These are phyloP conservation scores for Heterodera filipjevi DNA, from an alignment of 2,888 invertebrate species.

Conservation along the genomic window DNA sequence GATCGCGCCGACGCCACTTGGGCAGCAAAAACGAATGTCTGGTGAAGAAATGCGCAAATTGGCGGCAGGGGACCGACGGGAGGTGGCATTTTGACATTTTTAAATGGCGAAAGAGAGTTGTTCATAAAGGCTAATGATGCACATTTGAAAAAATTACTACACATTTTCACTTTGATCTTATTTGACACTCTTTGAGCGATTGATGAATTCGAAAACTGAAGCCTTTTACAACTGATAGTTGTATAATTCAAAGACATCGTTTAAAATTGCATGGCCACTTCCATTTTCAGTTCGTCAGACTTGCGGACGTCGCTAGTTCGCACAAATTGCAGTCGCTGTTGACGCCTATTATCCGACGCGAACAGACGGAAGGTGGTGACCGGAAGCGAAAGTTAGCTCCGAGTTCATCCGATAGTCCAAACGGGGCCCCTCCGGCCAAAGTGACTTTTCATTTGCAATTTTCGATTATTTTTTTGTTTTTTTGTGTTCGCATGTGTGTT, in stretches of 20 bases:
- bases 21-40: slow-evolving; percentile 26
- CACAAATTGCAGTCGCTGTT: slow-evolving; percentile 70
- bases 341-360: slow-evolving; percentile 34
- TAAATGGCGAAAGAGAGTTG: background rate
- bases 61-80: slow-evolving; percentile 28
- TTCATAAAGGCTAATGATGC: slow-evolving; percentile 26
- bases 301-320: slow-evolving; percentile 62
- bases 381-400: slow-evolving; percentile 35
- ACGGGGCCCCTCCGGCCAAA: slow-evolving; percentile 27
- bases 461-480: background rate
- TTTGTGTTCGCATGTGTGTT: background rate
- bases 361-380: background rate
- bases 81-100: slow-evolving; percentile 17
- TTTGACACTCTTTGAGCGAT: slow-evolving; percentile 15
- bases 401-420: slow-evolving; percentile 12
- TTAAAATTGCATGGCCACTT: background rate
- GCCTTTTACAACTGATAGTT: slow-evolving; percentile 2
- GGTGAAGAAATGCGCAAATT: slow-evolving; percentile 31
- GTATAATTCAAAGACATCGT: background rate
- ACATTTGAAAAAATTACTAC: slow-evolving; percentile 7
- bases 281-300: slow-evolving; percentile 33
- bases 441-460: slow-evolving; percentile 5
- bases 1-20: slow-evolving; percentile 29
- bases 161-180: slow-evolving; percentile 29
- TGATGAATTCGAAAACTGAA: slow-evolving; percentile 27